Evolutionary conservation across 2,113 vertebrate species (phyloP), one percentile per base, ranked within the genome.

Genomic region (Gallinago media): DNA sequence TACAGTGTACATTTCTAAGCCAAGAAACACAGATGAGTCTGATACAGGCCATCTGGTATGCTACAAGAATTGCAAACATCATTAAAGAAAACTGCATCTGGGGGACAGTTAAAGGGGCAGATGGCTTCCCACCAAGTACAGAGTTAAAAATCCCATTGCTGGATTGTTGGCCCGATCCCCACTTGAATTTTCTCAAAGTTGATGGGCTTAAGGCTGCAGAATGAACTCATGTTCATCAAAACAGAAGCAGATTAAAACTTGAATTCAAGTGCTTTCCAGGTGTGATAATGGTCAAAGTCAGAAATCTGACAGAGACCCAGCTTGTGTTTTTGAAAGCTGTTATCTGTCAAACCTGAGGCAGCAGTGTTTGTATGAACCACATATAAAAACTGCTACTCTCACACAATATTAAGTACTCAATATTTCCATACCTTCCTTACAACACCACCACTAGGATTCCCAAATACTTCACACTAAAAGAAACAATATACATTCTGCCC

Each of bases 11-110:
- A 7, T 89, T 88, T 80, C 54, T 74, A 93, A 89, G 92, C 87
- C 77, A 94, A 97, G 77, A 91, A 92, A 91, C 59, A 94, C 68
- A 91, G 78, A 78, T 68, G 56, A 95, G 40, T 25, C 49, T 78
- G 61, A 94, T 70, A 75, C 21, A 92, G 44, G 36, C 84, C 70
- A 95, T 89, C 87, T 96, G 89, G 71, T 72, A 40, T 38, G 23
- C 81, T 76, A 34, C 49, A 82, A 82, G 74, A 88, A 68, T 34
- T 81, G 73, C 70, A 88, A 96, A 87, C 55, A 62, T 62, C 74
- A 52, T 66, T 92, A 81, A 52, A 87, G 70, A 81, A 78, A 85
- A 91, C 55, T 12, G 66, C 50, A 62, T 77, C 84, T 89, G 36
- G 32, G 31, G 40, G 29, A 91, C 54, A 59, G 54, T 55, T 88